Base-by-base conservation (phyloP, 2,113 vertebrate species). In the Dipodomys spectabilis region DNA sequence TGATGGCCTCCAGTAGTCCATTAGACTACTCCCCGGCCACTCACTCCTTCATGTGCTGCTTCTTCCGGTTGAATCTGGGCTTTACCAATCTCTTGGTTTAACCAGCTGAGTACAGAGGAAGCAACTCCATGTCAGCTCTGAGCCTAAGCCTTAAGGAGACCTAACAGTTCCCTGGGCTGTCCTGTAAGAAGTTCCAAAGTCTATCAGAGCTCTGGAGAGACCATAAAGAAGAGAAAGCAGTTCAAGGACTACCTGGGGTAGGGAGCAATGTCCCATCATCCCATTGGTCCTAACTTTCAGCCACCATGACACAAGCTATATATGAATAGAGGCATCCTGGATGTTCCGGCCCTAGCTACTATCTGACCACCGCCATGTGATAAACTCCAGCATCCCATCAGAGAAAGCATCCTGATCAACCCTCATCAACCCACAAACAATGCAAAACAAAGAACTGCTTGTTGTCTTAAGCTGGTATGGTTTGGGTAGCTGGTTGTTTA, bases 31-130 rank as follows among this genome's bases (percentile, higher is more conserved):
- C 4, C 57, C 16, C 57, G n/a, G 45, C 13, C 84, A 16, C 73
- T 73, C 62, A 74, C 1, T 53, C 27, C 27, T 69, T 28, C 5
- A 6, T n/a, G 35, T n/a, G 62, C 23, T 18, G 23, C 57, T 62
- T 19, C 79, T 20, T 86, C 35, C 30, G 20, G 65, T 60, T 57
- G 28, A 28, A 49, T 74, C 5, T 9, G 60, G 79, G 60, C 82
- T 85, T 25, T 9, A 30, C 11, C 27, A 82, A 19, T 35, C 30
- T 79, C 91, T 93, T 86, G 39, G 53, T 86, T 86, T 92, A 88
- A 72, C 67, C 32, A 84, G 28, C 0, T 67, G 11, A 44, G 13
- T 44, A 12, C 2, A 2, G 25, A 53, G 20, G 68, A 84, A 90
- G n/a, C 62, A 82, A 74, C 10, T n/a, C 49, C 9, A 15, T 1